These are phyloP conservation scores for Luperina testacea DNA, from an alignment of 2,888 invertebrate genomes.

Conservation along the genomic window DNA sequence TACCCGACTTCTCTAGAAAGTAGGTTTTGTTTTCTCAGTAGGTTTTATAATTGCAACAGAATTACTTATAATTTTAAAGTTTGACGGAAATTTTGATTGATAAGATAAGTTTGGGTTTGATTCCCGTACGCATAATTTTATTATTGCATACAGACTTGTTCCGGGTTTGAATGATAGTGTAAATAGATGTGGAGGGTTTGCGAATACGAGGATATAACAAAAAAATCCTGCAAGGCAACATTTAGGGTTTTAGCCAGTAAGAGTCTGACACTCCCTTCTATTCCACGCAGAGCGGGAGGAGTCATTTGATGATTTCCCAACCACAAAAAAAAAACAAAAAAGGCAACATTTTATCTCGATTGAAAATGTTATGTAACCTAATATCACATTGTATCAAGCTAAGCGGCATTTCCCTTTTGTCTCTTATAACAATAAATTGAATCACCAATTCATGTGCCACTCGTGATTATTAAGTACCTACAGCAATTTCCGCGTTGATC, in stretches of 20 bases:
- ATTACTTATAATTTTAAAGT: not conserved
- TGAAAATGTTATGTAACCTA: not conserved
- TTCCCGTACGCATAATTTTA: fast-evolving
- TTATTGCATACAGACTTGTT: not conserved
- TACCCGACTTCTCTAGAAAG: not conserved
- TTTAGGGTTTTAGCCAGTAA: too few relatives aligned
- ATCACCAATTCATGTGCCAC: not conserved
- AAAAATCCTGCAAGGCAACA: not conserved
- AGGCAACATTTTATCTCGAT: not conserved
- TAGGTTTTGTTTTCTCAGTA: not conserved
- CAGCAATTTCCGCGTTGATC: not conserved
- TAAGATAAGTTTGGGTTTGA: not conserved
- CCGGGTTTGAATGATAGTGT: not conserved
- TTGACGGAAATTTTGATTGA: not conserved
- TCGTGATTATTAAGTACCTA: slow-evolving; percentile 6
- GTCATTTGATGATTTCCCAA: too few relatives aligned
- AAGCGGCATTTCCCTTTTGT: not conserved
- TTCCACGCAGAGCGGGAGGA: too few relatives aligned
- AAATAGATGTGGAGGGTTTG: not conserved
- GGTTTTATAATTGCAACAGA: slow-evolving; percentile 6
- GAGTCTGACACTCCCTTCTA: too few relatives aligned
- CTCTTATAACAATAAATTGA: slow-evolving; percentile 9
- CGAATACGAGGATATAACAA: not conserved
- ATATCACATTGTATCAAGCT: not conserved
- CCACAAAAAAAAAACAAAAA: too few relatives aligned